Evolutionary conservation across 1,140 invertebrate genomes (phyloP), one percentile per base, ranked within the genome.

Genomic region (Vanessa tameamea): DNA sequence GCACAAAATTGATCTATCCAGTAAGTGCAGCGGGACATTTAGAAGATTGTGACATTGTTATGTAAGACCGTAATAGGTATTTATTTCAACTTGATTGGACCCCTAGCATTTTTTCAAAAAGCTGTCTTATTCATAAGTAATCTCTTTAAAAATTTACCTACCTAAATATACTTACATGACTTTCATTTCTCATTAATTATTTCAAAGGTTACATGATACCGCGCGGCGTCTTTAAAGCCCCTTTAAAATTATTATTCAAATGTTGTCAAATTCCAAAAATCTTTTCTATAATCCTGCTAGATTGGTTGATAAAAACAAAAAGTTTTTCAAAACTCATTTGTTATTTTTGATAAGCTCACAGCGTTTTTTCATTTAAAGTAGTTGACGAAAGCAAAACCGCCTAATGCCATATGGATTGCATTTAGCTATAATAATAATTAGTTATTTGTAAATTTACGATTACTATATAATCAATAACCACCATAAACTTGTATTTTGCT

Each of bases 91-190:
- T 75, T 85, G 85, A 85, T 92, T 91, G 90, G 89, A 90, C 90
- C 90, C 37, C 90, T 83, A 87, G 85, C 85, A 82, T 87, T 91
- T 84, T 87, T 87, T 87, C 82, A 88, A 89, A 89, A 92, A 90
- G 87, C 87, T 84, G 84, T 88, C 89, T 89, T 88, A 86, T 87
- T 89, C 84, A 91, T 91, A 90, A 91, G 87, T 88, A 87, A 89
- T 87, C 82, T 91, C 84, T 89, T 91, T 90, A 88, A 91, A 91
- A 91, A 80, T 86, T 89, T 90, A 88, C 87, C 91, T 92, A 92
- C 83, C 89, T 91, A 91, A 90, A 83, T 87, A 87, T 86, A 87
- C 76, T 82, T 77, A 79, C 51, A 64, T 63, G 78, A 77, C 72
- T 73, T 69, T 73, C 69, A 65, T 74, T 69, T 74, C 68, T 79